Conservation (phyloP, 2,797 vertebrate species). For the Aselliscus stoliczkanus region DNA sequence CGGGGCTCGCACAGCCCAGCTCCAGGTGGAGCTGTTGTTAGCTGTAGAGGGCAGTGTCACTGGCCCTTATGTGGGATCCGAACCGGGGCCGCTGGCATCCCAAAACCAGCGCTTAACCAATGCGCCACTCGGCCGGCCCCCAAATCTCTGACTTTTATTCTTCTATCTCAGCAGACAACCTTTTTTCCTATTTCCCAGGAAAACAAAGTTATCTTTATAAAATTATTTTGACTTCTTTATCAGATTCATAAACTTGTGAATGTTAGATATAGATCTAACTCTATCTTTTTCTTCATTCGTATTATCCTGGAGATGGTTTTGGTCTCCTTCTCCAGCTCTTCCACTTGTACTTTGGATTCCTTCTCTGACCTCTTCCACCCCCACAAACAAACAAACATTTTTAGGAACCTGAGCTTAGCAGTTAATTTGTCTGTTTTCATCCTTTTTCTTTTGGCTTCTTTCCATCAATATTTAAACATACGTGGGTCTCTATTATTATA, state of each 20-base stretch:
- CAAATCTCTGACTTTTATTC: not conserved
- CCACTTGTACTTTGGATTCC: not conserved
- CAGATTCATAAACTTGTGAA: not conserved
- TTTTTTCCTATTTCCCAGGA: constrained; percentile 12
- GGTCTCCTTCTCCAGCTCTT: not conserved
- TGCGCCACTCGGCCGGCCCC: too few species aligned
- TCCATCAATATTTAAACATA: not conserved
- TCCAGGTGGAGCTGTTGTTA: too few species aligned
- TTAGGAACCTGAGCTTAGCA: not conserved
- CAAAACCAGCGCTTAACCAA: too few species aligned
- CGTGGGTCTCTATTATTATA: not conserved
- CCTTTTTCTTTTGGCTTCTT: not conserved
- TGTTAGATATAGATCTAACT: not conserved
- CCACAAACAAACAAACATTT: not conserved
- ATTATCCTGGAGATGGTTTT: not conserved
- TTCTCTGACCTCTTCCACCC: not conserved
- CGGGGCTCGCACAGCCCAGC: too few species aligned
- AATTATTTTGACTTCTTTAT: not conserved
- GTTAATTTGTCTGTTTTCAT: not conserved
- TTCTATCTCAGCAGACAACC: not conserved
- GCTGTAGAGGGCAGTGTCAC: too few species aligned
- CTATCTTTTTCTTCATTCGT: not conserved
- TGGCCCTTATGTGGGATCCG: too few species aligned
- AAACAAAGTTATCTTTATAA: not conserved
- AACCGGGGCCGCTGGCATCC: too few species aligned